phyloP scores from a whole-genome alignment of 2,797 vertebrate genomes.

The Rhinatrema bivittatum region DNA sequence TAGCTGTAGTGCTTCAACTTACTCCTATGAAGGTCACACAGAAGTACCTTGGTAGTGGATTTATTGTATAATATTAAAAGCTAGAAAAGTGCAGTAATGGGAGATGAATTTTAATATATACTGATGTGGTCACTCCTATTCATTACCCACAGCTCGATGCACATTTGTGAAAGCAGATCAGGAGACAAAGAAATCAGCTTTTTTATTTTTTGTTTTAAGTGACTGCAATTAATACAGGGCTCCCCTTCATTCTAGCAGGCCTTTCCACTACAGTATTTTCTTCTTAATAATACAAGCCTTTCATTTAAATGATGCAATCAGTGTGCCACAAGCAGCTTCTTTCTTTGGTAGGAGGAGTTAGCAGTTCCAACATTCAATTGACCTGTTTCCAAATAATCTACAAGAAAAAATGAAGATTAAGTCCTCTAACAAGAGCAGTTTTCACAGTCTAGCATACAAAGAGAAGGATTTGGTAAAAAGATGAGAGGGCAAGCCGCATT shows the following conservation, averaged over 20 bases:
- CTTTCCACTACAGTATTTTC: constrained; percentile 45
- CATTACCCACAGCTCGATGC: constrained; percentile 31
- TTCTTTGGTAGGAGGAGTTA: constrained; percentile 70
- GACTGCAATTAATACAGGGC: constrained; percentile 25
- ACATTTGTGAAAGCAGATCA: constrained; percentile 13
- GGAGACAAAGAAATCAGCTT: constrained; percentile 47
- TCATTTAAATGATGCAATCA: constrained; percentile 61
- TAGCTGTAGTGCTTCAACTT: too few relatives aligned
- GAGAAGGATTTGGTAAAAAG: constrained; percentile 69
- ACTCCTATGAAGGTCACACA: too few relatives aligned
- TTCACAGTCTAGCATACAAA: constrained; percentile 78
- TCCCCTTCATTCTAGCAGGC: constrained; percentile 27
- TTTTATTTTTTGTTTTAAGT: constrained; percentile 33
- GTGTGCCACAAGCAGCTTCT: constrained; percentile 50
- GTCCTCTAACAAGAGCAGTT: constrained; percentile 80
- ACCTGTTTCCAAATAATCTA: constrained; percentile 91
- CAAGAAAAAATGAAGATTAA: constrained; percentile 77
- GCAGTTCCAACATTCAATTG: constrained; percentile 72
- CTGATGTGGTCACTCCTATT: constrained; percentile 31
- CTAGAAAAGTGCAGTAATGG: too few relatives aligned
- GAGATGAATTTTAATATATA: constrained; percentile 40
- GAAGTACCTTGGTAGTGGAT: too few relatives aligned
- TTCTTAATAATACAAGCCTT: constrained; percentile 45
- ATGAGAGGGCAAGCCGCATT: constrained; percentile 79
- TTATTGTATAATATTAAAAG: too few relatives aligned